A percentile compares a stretch with the other conserved stretches of the same genome.
Evolutionary conservation across 2,888 invertebrate genomes (phyloP).

Genomic region (Actias luna): DNA sequence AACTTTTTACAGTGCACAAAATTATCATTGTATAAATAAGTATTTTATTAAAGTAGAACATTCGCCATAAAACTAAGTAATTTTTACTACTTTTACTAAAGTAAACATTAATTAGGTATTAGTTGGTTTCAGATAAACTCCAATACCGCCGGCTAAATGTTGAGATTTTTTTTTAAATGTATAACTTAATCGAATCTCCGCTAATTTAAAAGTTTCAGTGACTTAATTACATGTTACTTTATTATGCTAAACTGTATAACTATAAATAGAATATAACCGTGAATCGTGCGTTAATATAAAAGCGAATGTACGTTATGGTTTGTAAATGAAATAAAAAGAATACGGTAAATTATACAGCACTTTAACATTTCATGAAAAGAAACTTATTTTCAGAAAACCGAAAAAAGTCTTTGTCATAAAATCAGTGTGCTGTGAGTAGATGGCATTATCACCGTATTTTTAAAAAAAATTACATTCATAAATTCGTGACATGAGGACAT

Average conservation of each 20-base stretch:
- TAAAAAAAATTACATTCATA: neutral
- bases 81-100: too few relatives aligned
- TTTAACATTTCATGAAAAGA: neutral
- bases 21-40: too few relatives aligned
- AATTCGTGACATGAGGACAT: neutral
- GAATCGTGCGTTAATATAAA: neutral
- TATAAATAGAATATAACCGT: neutral
- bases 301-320: neutral
- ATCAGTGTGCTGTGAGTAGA: neutral
- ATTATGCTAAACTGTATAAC: neutral
- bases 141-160: too few relatives aligned
- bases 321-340: neutral
- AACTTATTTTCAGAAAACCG: neutral
- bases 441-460: neutral
- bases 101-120: too few relatives aligned
- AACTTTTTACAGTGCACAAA: too few relatives aligned
- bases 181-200: neutral
- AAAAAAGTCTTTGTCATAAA: neutral
- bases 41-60: too few relatives aligned
- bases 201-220: neutral
- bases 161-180: too few relatives aligned
- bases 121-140: too few relatives aligned
- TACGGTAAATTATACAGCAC: neutral
- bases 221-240: neutral
- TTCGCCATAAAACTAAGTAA: too few relatives aligned